Evolutionary conservation across 2,888 invertebrate species (phyloP), one percentile per base, ranked within the genome.

Genomic region (Pimpla rufipes): DNA sequence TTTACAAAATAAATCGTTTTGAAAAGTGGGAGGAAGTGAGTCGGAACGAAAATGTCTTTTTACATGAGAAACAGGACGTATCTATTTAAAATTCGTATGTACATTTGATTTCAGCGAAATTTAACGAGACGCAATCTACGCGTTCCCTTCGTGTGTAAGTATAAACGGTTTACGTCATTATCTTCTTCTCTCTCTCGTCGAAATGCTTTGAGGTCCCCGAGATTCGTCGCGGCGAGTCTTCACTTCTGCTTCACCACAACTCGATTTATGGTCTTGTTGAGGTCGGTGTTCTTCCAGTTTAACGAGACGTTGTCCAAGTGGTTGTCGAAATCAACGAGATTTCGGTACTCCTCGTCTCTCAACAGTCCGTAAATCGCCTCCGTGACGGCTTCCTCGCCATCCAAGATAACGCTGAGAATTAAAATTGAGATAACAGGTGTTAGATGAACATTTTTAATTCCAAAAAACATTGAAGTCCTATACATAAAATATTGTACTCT

Each of bases 321-420:
- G 94, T 98, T 99, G 94, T 99, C 99, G 92, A 99, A 99, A 94
- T 99, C 99, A 11, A 97, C 94, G n/a, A 99, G 94, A 88, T 96
- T 95, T 81, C 96, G 95, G 92, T 97, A 96, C 0, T 96, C 95
- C 64, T 96, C 96, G 40, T 95, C 94, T 89, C 97, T 96, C 52
- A 99, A 93, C 64, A 98, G 94, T 40, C 95, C 94, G 0, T 97
- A 96, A 4, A 97, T 96, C 0, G 96, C 95, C 82, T 96, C 95
- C 52, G 86, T 86, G 0, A 96, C 90, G 0, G 95, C 94, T 83
- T 94, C 94, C 5, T 93, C 90, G 3, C 93, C 88, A n/a, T 91
- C 92, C 64, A 90, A 89, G 79, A 85, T 86, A 81, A 92, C 84
- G 29, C 93, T 93, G 62, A 7, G 7, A 37, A 40, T 16, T 16